phyloP scores from a whole-genome alignment of 2,113 vertebrate genomes.

The Lamprotornis superbus region DNA sequence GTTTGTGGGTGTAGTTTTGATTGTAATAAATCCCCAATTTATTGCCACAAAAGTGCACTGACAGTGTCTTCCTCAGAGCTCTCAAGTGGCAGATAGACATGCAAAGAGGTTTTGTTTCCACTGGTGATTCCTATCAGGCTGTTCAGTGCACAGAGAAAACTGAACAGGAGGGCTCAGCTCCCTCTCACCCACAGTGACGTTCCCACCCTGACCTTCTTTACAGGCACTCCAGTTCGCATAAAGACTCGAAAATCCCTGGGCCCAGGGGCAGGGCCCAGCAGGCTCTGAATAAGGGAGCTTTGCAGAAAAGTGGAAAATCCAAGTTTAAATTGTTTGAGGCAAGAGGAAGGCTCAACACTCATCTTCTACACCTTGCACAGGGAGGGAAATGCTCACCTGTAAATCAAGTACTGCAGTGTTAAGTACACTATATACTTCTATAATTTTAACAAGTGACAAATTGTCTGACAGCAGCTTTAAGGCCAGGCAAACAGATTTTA shows the following conservation, averaged over 20 bases:
- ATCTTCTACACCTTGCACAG: background rate
- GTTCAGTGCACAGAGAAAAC: background rate
- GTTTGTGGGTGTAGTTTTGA: background rate
- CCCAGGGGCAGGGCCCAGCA: background rate
- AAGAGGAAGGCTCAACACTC: background rate
- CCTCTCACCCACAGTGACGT: accelerated
- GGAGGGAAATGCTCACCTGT: background rate
- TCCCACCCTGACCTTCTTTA: background rate
- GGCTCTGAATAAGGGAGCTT: background rate
- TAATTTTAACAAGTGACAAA: background rate
- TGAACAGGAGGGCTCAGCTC: background rate
- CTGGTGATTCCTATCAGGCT: background rate
- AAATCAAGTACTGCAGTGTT: background rate
- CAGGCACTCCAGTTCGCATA: background rate
- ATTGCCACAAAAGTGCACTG: background rate
- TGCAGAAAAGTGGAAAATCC: background rate
- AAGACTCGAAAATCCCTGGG: background rate
- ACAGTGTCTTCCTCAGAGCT: background rate
- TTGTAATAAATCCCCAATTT: background rate
- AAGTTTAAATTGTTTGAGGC: background rate
- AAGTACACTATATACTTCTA: background rate
- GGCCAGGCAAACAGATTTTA: background rate
- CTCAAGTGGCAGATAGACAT: background rate
- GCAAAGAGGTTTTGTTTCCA: background rate
- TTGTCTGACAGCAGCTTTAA: background rate